Evolutionary conservation across 2,888 invertebrate genomes (phyloP), one percentile per base, ranked within the genome.

Genomic region (Lasioglossum calceatum): DNA sequence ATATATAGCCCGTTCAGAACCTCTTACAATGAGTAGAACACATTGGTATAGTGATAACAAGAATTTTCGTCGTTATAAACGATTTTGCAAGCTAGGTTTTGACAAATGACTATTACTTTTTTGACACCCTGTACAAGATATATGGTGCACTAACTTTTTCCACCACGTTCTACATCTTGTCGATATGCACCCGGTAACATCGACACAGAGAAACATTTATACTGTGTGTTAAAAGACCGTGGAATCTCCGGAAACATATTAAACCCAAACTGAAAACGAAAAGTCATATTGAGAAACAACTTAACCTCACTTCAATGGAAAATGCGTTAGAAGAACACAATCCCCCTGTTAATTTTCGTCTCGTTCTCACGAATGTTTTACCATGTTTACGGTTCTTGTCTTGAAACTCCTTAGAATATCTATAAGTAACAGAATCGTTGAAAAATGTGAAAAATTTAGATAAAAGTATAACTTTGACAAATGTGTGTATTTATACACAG

Each of bases 161-260:
- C 99, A 92, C 99, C 99, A 93, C 98, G 97, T 96, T 99, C 99
- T 5, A 99, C 98, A 95, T 99, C 99, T 93, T 98, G 98, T 81
- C 99, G 96, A 93, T 99, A 99, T 94, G 98, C 98, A 77, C 98
- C 99, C 70, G 99, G 98, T 79, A 99, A 95, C 99, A 99, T 99
- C 16, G 98, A 98, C 1, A 99, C 98, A 0, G 99, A 99, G 96
- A 97, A 99, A 95, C 98, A 99, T 96, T 97, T 97, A 95, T 99
- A 99, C 72, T 97, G 97, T 92, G 97, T 97, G 93, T 97, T 97
- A 94, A 98, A 98, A 42, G 97, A 97, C 85, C 98, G 96, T 67
- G 97, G 97, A 85, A 97, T 97, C 92, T 98, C 98, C 91, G 98
- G 98, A 95, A 98, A 98, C 97, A 98, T 97, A 95, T 98, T 98